These are phyloP conservation scores for Tachysurus fulvidraco DNA, from an alignment of 2,113 vertebrate genomes.

Conservation along the genomic window DNA sequence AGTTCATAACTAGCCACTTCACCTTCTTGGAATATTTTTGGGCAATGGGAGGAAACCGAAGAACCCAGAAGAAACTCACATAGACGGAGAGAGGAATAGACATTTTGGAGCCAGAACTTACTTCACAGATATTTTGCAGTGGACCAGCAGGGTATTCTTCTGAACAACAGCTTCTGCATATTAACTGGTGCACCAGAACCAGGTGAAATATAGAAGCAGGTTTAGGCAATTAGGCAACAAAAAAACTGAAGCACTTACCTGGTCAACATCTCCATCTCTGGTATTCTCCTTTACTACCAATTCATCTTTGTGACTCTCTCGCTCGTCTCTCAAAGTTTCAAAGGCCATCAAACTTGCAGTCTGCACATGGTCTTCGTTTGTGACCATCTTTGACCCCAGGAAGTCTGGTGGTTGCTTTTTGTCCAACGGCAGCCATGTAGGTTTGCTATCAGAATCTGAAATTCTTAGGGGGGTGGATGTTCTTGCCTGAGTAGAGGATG, in stretches of 20 bases:
- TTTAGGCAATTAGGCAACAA: not conserved
- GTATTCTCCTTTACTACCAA: not conserved
- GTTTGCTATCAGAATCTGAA: constrained; percentile 16
- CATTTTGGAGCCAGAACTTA: too few relatives aligned
- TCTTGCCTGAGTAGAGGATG: constrained; percentile 51
- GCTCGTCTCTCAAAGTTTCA: not conserved
- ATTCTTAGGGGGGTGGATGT: constrained; percentile 34
- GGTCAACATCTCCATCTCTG: not conserved
- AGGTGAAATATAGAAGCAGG: too few relatives aligned
- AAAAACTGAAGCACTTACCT: not conserved
- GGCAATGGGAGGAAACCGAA: not conserved
- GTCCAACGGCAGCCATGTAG: not conserved
- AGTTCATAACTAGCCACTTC: not conserved
- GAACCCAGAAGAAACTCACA: not conserved
- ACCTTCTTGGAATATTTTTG: not conserved
- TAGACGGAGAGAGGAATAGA: not conserved
- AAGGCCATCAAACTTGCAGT: not conserved
- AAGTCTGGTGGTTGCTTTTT: not conserved
- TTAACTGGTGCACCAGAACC: too few relatives aligned
- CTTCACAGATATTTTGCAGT: too few relatives aligned
- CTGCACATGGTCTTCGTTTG: not conserved
- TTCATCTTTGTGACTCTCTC: not conserved
- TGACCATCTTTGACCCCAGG: not conserved
- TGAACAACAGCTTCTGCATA: too few relatives aligned
- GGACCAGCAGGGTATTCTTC: too few relatives aligned